Conservation (phyloP, 2,113 vertebrate genomes). For the Theristicus caerulescens region DNA sequence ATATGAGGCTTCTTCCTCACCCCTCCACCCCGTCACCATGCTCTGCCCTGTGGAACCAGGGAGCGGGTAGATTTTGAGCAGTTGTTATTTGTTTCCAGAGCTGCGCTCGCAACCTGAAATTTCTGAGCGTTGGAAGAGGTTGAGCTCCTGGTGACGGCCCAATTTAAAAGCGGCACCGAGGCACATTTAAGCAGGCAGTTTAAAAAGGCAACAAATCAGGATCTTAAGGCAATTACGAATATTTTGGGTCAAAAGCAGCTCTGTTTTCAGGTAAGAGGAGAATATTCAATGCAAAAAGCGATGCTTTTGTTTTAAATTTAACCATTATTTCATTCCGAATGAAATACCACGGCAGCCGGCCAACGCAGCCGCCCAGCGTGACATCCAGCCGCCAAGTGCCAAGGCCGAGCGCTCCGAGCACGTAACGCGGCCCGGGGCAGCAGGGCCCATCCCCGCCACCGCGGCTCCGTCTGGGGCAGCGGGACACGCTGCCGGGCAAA, state of each 20-base stretch:
- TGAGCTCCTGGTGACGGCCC: background rate
- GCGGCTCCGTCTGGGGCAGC: rapidly evolving
- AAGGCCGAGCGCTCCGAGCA: rapidly evolving
- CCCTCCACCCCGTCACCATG: slow-evolving; percentile 64
- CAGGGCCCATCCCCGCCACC: background rate
- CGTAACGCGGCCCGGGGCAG: background rate
- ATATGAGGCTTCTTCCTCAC: slow-evolving; percentile 54
- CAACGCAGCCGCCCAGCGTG: background rate
- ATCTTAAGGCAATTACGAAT: background rate
- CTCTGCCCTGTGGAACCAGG: slow-evolving; percentile 45
- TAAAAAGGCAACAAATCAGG: background rate
- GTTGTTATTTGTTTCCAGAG: background rate
- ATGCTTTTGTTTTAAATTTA: background rate
- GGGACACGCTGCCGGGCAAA: background rate
- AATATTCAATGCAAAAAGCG: rapidly evolving
- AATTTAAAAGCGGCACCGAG: rapidly evolving
- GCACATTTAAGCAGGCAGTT: background rate
- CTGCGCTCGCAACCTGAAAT: background rate
- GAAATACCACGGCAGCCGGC: background rate
- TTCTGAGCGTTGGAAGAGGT: background rate
- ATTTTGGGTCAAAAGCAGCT: background rate
- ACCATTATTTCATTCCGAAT: rapidly evolving
- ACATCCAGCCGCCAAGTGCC: background rate
- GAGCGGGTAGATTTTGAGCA: background rate
- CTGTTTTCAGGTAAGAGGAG: background rate